Conservation (phyloP, 2,888 invertebrate species). For the Alloscopus bannaensis region DNA sequence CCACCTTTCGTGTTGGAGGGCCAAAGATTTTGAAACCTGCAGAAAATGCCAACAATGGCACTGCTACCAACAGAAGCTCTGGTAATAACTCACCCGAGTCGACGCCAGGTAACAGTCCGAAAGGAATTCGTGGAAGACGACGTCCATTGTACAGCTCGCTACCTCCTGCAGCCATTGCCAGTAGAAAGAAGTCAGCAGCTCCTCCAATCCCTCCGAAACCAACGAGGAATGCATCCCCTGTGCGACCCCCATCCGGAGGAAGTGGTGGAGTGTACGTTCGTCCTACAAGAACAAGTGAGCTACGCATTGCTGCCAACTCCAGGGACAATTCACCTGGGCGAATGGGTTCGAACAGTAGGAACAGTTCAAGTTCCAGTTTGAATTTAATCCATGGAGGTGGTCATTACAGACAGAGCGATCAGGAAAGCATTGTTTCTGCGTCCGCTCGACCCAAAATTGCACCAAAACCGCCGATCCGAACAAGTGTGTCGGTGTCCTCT, state of each 20-base stretch:
- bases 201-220: conserved; percentile 68
- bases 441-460: conserved; percentile 68
- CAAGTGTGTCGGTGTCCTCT: conserved; percentile 50
- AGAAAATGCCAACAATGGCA: conserved; percentile 32
- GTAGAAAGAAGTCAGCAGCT: conserved; percentile 59
- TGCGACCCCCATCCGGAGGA: conserved; percentile 46
- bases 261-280: conserved; percentile 65
- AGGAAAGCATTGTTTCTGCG: background rate
- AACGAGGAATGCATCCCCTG: conserved; percentile 47
- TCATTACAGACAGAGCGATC: conserved; percentile 2
- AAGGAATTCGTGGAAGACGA: conserved; percentile 67
- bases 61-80: conserved; percentile 45
- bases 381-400: conserved; percentile 54
- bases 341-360: conserved; percentile 50
- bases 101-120: conserved; percentile 64
- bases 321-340: conserved; percentile 68
- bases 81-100: conserved; percentile 61
- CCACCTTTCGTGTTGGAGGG: conserved; percentile 66
- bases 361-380: conserved; percentile 67
- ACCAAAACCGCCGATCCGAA: conserved; percentile 72
- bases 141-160: conserved; percentile 66
- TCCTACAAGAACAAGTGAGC: conserved; percentile 69
- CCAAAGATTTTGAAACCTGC: conserved; percentile 61
- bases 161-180: conserved; percentile 58
- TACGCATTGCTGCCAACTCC: conserved; percentile 67